Base-by-base conservation (phyloP, 2,888 invertebrate genomes). In the Melanchra persicariae region DNA sequence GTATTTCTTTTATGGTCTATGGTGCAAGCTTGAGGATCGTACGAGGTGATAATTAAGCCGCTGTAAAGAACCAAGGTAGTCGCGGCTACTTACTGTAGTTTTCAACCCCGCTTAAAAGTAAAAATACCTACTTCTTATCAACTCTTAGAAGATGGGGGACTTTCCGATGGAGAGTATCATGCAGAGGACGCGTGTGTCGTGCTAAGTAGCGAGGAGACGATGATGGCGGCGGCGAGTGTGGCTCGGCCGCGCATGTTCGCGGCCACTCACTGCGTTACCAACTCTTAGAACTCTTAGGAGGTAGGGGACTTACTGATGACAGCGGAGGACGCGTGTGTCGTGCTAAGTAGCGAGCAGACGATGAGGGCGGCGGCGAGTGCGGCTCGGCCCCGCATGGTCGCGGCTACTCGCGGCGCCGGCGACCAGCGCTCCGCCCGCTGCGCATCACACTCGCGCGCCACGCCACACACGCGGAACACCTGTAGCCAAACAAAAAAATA, bases 371-470 rank as follows among this genome's bases (percentile, higher is more conserved):
- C 89, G 89, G 90, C 91, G 91, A 86, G 88, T 88, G 84, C 83
- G 73, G 85, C 90, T 65, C 91, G 91, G 91, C 91, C 91, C 91
- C 92, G 94, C 95, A 95, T 95, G 93, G 90, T 95, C 93, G 94
- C 91, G 88, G 87, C 93, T 94, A 94, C 91, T 91, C 92, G 93
- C 94, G 93, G 93, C 94, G 95, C 95, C 93, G 91, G 91, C 93
- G 93, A 93, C 92, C 91, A 90, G 93, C 91, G 92, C 93, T 88
- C 90, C 93, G 91, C 93, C 91, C 88, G 90, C 90, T 92, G 90
- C 89, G 94, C 95, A 95, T 95, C 94, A 93, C 95, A 94, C 93
- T 91, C 93, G 88, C 89, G 92, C 94, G 92, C 92, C 93, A 91
- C 93, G 90, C 92, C 92, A 92, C 93, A 87, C 86, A 89, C 87